Conservation (phyloP, 2,113 vertebrate genomes). For the Parus major region DNA sequence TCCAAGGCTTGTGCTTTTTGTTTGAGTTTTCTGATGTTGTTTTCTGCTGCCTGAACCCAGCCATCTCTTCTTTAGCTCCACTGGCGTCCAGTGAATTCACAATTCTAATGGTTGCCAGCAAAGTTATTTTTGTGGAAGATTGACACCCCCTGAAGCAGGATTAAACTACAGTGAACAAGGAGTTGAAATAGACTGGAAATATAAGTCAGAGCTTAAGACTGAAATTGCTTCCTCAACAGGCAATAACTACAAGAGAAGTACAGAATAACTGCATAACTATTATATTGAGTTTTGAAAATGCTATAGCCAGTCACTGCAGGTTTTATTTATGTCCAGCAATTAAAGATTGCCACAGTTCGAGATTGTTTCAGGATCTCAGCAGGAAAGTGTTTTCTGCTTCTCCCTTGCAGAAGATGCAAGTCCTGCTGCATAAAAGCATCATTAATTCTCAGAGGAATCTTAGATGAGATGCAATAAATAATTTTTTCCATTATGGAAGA, state of each 20-base stretch:
- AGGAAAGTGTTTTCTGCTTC: neutral
- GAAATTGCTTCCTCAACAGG: constrained; percentile 60
- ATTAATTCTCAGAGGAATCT: neutral
- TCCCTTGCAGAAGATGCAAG: neutral
- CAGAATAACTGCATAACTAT: constrained; percentile 33
- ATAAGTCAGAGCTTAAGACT: constrained; percentile 48
- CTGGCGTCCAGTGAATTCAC: constrained; percentile 23
- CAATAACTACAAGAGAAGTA: constrained; percentile 32
- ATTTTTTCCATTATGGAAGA: neutral
- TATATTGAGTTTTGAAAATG: constrained; percentile 42
- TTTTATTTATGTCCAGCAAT: constrained; percentile 37
- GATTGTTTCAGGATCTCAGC: constrained; percentile 11
- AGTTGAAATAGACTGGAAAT: constrained; percentile 56
- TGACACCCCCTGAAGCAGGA: constrained; percentile 61
- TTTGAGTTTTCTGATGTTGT: neutral
- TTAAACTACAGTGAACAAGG: constrained; percentile 39
- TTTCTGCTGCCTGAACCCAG: neutral
- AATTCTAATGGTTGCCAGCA: constrained; percentile 41
- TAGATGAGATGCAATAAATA: neutral
- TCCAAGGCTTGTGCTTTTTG: neutral
- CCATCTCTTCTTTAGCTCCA: constrained; percentile 15
- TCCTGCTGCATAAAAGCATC: neutral
- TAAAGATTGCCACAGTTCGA: constrained; percentile 15
- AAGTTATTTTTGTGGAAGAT: constrained; percentile 78
- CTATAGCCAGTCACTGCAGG: neutral